phyloP scores from a whole-genome alignment of 2,797 vertebrate species.

The Acanthurus leucopareius region DNA sequence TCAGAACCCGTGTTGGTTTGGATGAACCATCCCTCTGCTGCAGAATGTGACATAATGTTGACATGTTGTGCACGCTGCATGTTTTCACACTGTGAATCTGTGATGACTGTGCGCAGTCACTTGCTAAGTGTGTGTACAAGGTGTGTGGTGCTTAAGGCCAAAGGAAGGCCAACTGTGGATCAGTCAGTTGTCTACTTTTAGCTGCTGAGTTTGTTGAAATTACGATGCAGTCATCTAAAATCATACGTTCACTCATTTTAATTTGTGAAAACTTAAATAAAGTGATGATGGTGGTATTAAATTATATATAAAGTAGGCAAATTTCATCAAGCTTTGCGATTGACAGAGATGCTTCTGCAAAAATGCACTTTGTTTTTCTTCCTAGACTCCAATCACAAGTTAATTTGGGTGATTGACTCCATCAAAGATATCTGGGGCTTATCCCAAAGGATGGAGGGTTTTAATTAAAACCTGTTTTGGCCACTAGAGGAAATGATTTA shows the following conservation, averaged over 20 bases:
- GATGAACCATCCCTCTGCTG: constrained; percentile 18
- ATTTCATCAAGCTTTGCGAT: constrained; percentile 4
- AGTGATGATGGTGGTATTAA: not conserved
- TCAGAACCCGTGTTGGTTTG: not conserved
- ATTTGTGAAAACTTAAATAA: constrained; percentile 20
- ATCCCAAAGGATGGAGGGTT: constrained; percentile 66
- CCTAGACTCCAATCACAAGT: constrained; percentile 60
- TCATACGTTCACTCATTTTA: not conserved
- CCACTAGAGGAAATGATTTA: constrained; percentile 68
- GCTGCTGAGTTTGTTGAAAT: not conserved
- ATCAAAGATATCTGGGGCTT: constrained; percentile 75
- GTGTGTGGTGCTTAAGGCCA: constrained; percentile 51
- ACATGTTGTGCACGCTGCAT: constrained; percentile 48
- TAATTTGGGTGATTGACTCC: constrained; percentile 75
- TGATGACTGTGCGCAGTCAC: constrained; percentile 13
- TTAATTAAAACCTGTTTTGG: constrained; percentile 78
- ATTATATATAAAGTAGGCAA: constrained; percentile 8
- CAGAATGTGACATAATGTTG: constrained; percentile 30
- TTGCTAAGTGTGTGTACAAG: constrained; percentile 24
- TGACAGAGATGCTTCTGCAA: constrained; percentile 11
- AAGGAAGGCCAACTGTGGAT: not conserved
- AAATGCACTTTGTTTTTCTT: constrained; percentile 34
- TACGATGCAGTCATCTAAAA: not conserved
- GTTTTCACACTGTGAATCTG: constrained; percentile 31
- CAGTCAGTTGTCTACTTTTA: too few species aligned